Evolutionary conservation across 2,888 invertebrate genomes (phyloP), one percentile per base, ranked within the genome.

Genomic region (Thymelicus sylvestris): DNA sequence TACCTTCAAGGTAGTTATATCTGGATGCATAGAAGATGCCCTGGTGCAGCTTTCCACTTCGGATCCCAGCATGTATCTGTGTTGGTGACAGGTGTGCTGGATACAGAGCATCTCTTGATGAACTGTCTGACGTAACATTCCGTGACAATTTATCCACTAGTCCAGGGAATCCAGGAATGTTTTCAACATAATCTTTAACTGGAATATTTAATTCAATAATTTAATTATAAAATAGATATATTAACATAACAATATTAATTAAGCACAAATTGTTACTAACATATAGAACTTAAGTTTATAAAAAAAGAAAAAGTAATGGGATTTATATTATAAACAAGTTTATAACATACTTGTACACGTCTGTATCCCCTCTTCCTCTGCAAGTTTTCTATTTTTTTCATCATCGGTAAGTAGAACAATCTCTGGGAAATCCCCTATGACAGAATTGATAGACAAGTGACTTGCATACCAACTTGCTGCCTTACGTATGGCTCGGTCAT

Each of bases 1-100:
- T 96, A 10, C 98, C 99, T 89, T 99, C 99, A 13, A 99, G 93
- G 84, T 97, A 99, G 88, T 99, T 99, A 81, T 99, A 98, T 66
- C 98, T 94, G 0, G 98, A 98, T 0, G 98, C 97, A 82, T 96
- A 94, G 83, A 97, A 98, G 0, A 96, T 95, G 0, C 98, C 99
- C 84, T 97, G 98, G 55, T 96, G 85, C 6, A 97, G 90, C 76
- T 94, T 95, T 0, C 97, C 97, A 74, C 94, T 95, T 80, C 97
- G 96, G 59, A 99, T 95, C 0, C 98, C 98, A 0, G 95, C 94
- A 73, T 98, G 96, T 19, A 99, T 94, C 83, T 97, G 96, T 0
- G 95, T 91, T 0, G 97, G 95, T 0, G 97, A 95, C 72, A 98
- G 92, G 88, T 99, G 98, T 24, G 98, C 96, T 0, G 98, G 98